A percentile compares a stretch with the other conserved stretches of the same genome.
phyloP scores from a whole-genome alignment of 2,888 invertebrate genomes.

The Acronicta aceris region DNA sequence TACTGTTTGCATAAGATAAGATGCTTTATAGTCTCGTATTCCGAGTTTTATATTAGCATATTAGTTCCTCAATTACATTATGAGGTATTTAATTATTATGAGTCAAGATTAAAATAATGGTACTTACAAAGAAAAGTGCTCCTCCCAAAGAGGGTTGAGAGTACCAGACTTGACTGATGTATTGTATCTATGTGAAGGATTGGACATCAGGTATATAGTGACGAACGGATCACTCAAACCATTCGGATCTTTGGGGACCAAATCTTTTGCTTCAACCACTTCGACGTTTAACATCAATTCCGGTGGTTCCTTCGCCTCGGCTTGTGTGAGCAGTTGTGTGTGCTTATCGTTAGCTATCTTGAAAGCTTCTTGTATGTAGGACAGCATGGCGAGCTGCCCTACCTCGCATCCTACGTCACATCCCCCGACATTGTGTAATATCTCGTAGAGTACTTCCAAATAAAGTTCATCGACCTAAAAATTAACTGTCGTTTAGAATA shows the following conservation, averaged over 20 bases:
- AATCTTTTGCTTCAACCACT: conserved; percentile 95
- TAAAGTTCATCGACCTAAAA: conserved; percentile 96
- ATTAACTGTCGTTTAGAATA: conserved; percentile 22
- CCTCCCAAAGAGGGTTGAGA: conserved; percentile 98
- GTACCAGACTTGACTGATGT: conserved; percentile 97
- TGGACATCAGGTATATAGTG: conserved; percentile 95
- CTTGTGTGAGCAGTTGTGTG: conserved; percentile 91
- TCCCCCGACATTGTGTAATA: conserved; percentile 95
- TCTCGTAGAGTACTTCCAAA: conserved; percentile 94
- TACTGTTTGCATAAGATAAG: conserved; percentile 33
- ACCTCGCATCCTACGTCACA: conserved; percentile 93
- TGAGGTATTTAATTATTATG: not conserved
- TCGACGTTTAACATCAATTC: conserved; percentile 95
- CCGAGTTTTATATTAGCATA: conserved; percentile 16
- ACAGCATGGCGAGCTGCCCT: conserved; percentile 91
- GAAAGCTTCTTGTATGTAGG: conserved; percentile 94
- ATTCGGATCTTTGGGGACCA: conserved; percentile 95
- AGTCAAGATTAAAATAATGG: not conserved
- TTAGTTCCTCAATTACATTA: not conserved
- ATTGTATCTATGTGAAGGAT: conserved; percentile 94
- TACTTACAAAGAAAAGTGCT: conserved; percentile 98
- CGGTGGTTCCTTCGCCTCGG: conserved; percentile 94
- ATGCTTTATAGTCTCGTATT: conserved; percentile 10
- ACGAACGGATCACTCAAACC: conserved; percentile 99
- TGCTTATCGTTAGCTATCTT: conserved; percentile 94